A percentile compares a stretch with the other conserved stretches of the same genome.
These are phyloP conservation scores for Bombyx mori DNA, from an alignment of 1,140 invertebrate genomes.

Conservation along the genomic window DNA sequence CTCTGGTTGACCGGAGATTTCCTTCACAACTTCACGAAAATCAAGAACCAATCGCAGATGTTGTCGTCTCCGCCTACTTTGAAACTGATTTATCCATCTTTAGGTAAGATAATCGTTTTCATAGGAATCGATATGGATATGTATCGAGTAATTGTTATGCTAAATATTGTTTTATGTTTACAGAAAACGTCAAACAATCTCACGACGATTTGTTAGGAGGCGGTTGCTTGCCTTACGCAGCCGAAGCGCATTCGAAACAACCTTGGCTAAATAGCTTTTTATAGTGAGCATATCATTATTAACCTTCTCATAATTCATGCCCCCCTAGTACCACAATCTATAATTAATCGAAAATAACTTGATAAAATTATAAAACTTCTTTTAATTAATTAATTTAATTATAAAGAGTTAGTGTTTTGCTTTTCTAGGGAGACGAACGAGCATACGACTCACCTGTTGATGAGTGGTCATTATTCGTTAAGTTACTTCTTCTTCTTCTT, in stretches of 20 bases:
- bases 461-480: too few relatives aligned
- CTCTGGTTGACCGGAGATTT: conserved; percentile 65
- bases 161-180: conserved; percentile 52
- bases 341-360: too few relatives aligned
- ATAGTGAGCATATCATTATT: conserved; percentile 73
- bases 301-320: too few relatives aligned
- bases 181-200: conserved; percentile 84
- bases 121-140: background rate
- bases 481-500: too few relatives aligned
- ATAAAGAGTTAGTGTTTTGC: too few relatives aligned
- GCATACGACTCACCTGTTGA: too few relatives aligned
- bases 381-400: too few relatives aligned
- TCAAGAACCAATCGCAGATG: conserved; percentile 39
- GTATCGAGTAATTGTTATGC: background rate
- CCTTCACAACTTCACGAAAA: conserved; percentile 51
- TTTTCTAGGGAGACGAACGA: too few relatives aligned
- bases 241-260: conserved; percentile 86
- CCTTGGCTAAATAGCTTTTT: conserved; percentile 84
- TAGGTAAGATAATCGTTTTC: conserved; percentile 45
- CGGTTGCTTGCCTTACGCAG: conserved; percentile 90
- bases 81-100: conserved; percentile 66
- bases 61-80: conserved; percentile 55
- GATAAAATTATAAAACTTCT: too few relatives aligned
- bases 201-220: conserved; percentile 89
- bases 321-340: too few relatives aligned